These are phyloP conservation scores for Perognathus longimembris DNA, from an alignment of 2,113 vertebrate species.

Conservation along the genomic window DNA sequence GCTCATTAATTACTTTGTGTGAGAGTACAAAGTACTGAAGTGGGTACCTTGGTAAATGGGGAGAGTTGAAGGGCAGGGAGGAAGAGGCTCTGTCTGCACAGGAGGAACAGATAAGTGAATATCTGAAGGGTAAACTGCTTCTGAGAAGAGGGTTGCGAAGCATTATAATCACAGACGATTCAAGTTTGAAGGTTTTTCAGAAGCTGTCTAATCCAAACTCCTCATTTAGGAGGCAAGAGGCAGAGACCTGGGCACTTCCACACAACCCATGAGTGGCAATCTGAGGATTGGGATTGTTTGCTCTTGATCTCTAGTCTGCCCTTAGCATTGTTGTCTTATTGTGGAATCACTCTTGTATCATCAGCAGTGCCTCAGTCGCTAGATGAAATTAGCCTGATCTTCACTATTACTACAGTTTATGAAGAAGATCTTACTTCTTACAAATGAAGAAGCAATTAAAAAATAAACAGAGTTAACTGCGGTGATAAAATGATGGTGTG, in stretches of 20 bases:
- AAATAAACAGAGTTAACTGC: neutral
- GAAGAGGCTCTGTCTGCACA: neutral
- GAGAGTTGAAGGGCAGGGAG: neutral
- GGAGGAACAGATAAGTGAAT: neutral
- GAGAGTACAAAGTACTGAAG: constrained; percentile 49
- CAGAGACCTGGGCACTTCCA: neutral
- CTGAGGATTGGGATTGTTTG: neutral
- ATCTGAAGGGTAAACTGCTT: constrained; percentile 9
- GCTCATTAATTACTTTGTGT: constrained; percentile 32
- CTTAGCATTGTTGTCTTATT: neutral
- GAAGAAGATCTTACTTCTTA: neutral
- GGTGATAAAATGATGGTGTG: neutral
- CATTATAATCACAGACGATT: neutral
- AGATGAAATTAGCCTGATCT: neutral
- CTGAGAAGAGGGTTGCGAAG: constrained; percentile 4
- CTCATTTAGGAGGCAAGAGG: neutral
- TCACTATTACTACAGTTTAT: neutral
- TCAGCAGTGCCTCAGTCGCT: neutral
- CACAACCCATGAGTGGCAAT: neutral
- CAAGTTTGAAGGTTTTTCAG: neutral
- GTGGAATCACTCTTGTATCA: neutral
- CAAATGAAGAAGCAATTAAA: neutral
- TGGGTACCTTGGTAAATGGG: neutral
- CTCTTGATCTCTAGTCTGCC: neutral
- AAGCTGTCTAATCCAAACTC: neutral